phyloP scores from a whole-genome alignment of 2,797 vertebrate species.

The Phalloptychus januarius region DNA sequence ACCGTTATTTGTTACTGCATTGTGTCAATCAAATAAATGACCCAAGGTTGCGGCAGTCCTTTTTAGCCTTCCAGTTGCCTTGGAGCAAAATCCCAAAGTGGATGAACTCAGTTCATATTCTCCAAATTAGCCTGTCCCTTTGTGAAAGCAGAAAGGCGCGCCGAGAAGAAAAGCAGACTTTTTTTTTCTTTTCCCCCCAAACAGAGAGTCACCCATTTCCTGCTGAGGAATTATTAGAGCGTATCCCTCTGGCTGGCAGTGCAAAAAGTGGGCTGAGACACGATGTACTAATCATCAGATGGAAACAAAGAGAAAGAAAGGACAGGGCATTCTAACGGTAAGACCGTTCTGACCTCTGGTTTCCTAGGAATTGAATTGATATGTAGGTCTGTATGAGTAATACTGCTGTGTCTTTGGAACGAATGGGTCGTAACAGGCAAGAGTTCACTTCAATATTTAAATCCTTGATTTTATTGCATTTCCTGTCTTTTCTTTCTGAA shows the following conservation, averaged over 20 bases:
- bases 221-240: constrained; percentile 74
- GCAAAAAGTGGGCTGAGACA: constrained; percentile 73
- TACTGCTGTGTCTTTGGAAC: constrained; percentile 29
- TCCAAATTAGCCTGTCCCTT: constrained; percentile 54
- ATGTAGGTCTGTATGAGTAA: constrained; percentile 46
- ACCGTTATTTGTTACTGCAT: constrained; percentile 46
- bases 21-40: constrained; percentile 72
- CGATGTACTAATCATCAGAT: constrained; percentile 70
- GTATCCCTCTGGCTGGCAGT: constrained; percentile 58
- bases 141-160: constrained; percentile 40
- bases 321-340: constrained; percentile 33
- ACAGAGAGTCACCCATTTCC: constrained; percentile 59
- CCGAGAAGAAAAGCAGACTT: constrained; percentile 54
- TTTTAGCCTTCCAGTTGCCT: constrained; percentile 59
- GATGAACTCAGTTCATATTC: constrained; percentile 51
- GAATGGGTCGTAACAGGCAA: constrained; percentile 16
- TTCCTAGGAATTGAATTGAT: constrained; percentile 28
- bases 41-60: constrained; percentile 47
- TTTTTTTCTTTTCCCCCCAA: constrained; percentile 46
- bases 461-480: background rate
- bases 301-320: constrained; percentile 46
- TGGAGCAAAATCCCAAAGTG: constrained; percentile 52
- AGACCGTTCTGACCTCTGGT: constrained; percentile 57
- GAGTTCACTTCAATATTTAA: constrained; percentile 15
- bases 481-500: constrained; percentile 5